Percentiles rank a stretch among this genome's conserved stretches.
Conservation (phyloP, 2,888 invertebrate genomes). For the Chymomyza procnemis region DNA sequence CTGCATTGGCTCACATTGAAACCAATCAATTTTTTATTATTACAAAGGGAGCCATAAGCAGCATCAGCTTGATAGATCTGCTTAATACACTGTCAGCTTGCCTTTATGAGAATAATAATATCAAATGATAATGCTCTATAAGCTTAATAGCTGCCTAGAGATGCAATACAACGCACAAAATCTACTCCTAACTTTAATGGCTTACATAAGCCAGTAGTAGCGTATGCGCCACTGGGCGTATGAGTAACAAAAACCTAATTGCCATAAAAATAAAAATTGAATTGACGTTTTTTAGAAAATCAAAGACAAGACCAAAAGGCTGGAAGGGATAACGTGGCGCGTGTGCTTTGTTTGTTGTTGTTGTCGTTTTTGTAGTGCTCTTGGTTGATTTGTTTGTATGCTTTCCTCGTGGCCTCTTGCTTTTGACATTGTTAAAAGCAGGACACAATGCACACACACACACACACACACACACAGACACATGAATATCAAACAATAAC, state of each 20-base stretch:
- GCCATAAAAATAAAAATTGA: constrained; percentile 48
- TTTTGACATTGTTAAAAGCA: background rate
- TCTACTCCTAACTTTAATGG: constrained; percentile 22
- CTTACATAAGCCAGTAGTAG: constrained; percentile 28
- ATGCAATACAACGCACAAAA: background rate
- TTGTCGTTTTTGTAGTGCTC: no score
- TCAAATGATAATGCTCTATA: background rate
- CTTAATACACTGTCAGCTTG: background rate
- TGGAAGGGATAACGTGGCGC: constrained; percentile 64
- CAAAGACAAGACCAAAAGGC: constrained; percentile 61
- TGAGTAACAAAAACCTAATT: constrained; percentile 50
- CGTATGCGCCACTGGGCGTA: constrained; percentile 32
- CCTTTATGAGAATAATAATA: background rate
- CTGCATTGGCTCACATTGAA: background rate
- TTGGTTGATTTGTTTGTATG: constrained; percentile 1
- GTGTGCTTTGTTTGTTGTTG: constrained; percentile 17
- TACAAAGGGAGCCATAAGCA: background rate
- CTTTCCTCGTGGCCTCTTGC: constrained; percentile 11
- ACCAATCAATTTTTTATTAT: background rate
- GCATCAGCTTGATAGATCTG: background rate
- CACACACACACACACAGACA: no score
- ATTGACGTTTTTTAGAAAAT: constrained; percentile 33
- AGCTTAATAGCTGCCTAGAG: background rate
- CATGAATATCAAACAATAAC: constrained; percentile 19
- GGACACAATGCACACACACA: no score